Base-by-base conservation (phyloP, 2,797 vertebrate species). In the Geranospiza caerulescens region DNA sequence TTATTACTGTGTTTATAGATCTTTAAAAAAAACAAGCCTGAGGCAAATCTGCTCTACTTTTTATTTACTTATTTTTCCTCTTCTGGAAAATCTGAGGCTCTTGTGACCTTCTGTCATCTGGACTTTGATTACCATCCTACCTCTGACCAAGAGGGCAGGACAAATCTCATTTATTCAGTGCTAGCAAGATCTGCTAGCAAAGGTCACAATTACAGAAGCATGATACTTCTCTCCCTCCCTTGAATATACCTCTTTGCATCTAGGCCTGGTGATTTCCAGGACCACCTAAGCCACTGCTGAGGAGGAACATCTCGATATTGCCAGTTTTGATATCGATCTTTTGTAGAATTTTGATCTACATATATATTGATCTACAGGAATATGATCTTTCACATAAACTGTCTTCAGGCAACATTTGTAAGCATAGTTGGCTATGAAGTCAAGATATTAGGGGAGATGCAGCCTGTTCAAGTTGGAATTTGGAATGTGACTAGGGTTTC, bases 71-170 rank as follows among this genome's bases (percentile, higher is more conserved):
- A 9, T 25, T 90, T 87, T 70, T 74, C 59, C 53, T 82, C 68
- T 94, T 96, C 52, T 87, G 89, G 72, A 94, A 86, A 91, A 66
- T 59, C 33, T 84, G 56, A 76, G 72, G 50, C 87, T 63, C 58
- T 96, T 52, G 21, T 68, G 74, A 93, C 76, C 68, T 63, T 78
- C 82, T 87, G 14, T 89, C 74, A 82, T 88, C 73, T 93, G 62
- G 45, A 76, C 56, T 90, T 94, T 8, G n/a, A n/a, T 92, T 84
- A n/a, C 21, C 56, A 82, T 93, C 63, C 45, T 82, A 67, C 22
- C 72, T 89, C 91, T 95, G 34, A 90, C 90, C 33, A 82, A 64
- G 84, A 96, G 40, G 33, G 73, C 60, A 82, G 66, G 42, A 90
- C 33, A 79, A 64, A 80, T 63, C 60, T 85, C 23, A 52, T 44